Base-by-base conservation (phyloP, 2,888 invertebrate genomes). In the Acanthococcus lagerstroemiae region DNA sequence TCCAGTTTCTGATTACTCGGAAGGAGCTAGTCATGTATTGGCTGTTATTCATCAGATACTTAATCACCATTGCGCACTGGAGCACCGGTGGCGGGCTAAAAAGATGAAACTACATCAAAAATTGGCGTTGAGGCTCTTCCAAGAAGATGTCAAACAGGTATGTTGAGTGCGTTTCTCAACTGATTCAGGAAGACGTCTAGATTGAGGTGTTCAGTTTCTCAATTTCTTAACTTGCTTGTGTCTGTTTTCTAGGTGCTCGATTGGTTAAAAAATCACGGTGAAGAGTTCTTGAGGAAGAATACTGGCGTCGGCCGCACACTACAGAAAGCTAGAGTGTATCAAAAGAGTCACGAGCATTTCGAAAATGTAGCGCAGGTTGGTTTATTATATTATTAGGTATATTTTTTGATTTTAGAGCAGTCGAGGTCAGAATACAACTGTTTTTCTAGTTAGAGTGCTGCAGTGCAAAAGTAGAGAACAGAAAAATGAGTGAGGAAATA, bases 321-420 rank as follows among this genome's bases (percentile, higher is more conserved):
- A 72, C 92, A 93, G 76, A 92, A 95, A 77, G 93, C 96, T 50
- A 83, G 92, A 72, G 92, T 94, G 7, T 91, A 96, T 76, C 95
- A 96, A 79, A 95, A 95, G 79, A 95, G 95, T 76, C 96, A 97
- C 75, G 94, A 95, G 77, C 95, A 96, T 78, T 97, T 97, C 76
- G 96, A 97, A 80, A 94, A 93, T 77, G 96, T 97, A 68, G 95
- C 95, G 55, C 91, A 92, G 85, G 93, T 92, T 78, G 79, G n/a
- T n/a, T n/a, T n/a, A n/a, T n/a, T n/a, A n/a, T n/a, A n/a, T n/a
- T n/a, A n/a, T n/a, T n/a, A n/a, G n/a, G n/a, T n/a, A n/a, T n/a
- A n/a, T n/a, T n/a, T n/a, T n/a, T n/a, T n/a, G n/a, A n/a, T n/a
- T n/a, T n/a, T n/a, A n/a, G n/a, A n/a, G n/a, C n/a, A n/a, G n/a